Percentiles rank a stretch among this genome's conserved stretches.
phyloP scores from a whole-genome alignment of 2,113 vertebrate species.

The Amia ocellicauda region DNA sequence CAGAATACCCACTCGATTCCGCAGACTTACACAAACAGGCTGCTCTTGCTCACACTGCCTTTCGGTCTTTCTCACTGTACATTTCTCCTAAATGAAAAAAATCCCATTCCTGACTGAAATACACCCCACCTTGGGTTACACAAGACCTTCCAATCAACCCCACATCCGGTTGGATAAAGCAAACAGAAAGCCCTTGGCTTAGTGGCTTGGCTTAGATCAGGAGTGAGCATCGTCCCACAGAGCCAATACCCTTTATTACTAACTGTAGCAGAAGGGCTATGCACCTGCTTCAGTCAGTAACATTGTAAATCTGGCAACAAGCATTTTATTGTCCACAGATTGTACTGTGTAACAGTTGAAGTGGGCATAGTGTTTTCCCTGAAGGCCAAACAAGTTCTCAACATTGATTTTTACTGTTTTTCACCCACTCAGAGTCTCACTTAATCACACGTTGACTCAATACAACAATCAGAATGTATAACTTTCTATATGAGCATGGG shows the following conservation, averaged over 20 bases:
- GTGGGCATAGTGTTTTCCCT: background rate
- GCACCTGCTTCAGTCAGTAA: conserved; percentile 25
- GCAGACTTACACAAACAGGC: conserved; percentile 2
- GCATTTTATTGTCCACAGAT: conserved; percentile 2
- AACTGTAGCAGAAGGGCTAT: conserved; percentile 13
- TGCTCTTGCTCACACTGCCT: background rate
- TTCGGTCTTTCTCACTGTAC: conserved; percentile 2
- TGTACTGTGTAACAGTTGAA: conserved; percentile 7
- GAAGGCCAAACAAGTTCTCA: no score
- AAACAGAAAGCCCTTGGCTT: background rate
- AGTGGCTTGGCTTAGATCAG: conserved; percentile 5
- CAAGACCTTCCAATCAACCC: background rate
- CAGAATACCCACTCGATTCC: conserved; percentile 13
- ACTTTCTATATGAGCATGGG: no score
- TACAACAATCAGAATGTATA: no score
- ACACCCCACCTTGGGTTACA: background rate
- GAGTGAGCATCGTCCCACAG: background rate
- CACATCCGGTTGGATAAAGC: conserved; percentile 4
- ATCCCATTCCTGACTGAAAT: background rate
- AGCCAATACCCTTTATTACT: conserved; percentile 5
- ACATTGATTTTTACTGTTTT: no score
- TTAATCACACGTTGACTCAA: no score
- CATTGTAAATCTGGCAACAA: conserved; percentile 3
- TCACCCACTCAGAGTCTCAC: no score
- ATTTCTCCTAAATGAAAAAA: background rate